Percentiles rank a stretch among this genome's conserved stretches.
Conservation (phyloP, 2,113 vertebrate genomes). For the Podarcis raffonei region DNA sequence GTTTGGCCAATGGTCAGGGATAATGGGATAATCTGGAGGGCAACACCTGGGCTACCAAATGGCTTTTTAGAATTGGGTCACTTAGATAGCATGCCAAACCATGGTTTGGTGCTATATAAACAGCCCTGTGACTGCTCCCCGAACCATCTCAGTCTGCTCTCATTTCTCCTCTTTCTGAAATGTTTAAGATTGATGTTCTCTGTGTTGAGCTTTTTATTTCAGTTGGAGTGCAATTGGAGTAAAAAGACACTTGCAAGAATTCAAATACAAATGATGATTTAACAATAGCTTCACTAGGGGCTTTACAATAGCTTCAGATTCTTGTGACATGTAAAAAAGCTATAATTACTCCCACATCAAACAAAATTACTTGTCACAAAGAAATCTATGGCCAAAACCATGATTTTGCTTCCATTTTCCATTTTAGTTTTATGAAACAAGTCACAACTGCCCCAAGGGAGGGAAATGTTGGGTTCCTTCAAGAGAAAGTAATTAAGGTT, state of each 20-base stretch:
- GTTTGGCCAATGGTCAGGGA: too few species aligned
- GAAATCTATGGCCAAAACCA: constrained; percentile 21
- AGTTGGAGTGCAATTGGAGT: neutral
- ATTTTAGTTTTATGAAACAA: neutral
- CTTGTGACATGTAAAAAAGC: neutral
- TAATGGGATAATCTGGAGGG: neutral
- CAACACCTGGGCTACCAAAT: neutral
- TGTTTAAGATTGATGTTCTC: neutral
- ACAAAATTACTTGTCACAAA: neutral
- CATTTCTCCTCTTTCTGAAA: neutral
- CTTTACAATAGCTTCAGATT: neutral
- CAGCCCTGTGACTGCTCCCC: neutral
- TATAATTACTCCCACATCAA: neutral
- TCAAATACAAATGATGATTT: neutral
- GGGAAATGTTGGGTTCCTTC: constrained; percentile 53
- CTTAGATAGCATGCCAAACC: neutral
- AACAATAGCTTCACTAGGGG: neutral
- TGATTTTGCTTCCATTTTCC: neutral
- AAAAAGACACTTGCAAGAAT: fast-evolving
- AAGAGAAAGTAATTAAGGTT: constrained; percentile 65
- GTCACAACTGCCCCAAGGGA: constrained; percentile 2
- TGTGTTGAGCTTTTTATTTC: neutral
- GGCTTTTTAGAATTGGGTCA: too few species aligned
- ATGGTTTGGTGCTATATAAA: neutral
- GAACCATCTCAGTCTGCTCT: neutral